Percentiles rank a stretch among this genome's conserved stretches.
Evolutionary conservation across 2,888 invertebrate species (phyloP).

Genomic region (Invenusta paracnida): DNA sequence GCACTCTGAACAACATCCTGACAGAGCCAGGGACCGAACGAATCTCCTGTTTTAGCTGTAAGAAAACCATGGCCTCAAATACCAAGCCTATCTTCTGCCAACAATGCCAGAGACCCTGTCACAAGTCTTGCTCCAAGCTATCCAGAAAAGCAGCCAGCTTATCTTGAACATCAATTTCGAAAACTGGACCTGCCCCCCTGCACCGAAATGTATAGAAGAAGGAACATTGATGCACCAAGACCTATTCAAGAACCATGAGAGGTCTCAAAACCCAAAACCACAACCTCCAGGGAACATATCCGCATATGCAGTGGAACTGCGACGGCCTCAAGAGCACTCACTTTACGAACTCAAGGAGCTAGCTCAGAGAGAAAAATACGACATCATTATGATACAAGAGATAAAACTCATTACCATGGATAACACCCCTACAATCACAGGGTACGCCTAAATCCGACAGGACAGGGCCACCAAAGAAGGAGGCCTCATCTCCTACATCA

Average conservation of each 20-base stretch:
- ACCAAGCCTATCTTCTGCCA: background rate
- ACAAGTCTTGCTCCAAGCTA: background rate
- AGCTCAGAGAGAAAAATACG: background rate
- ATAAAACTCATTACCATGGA: background rate
- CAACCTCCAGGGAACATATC: background rate
- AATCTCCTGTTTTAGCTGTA: background rate
- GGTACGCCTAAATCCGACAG: background rate
- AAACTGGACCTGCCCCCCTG: background rate
- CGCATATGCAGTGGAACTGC: slow-evolving; percentile 3
- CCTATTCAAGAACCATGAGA: background rate
- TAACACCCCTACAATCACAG: background rate
- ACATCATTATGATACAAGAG: background rate
- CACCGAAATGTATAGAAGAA: background rate
- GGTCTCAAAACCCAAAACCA: background rate
- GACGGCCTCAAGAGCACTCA: background rate
- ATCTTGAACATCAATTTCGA: background rate
- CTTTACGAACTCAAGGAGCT: background rate
- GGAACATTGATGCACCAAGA: background rate
- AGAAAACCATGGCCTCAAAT: background rate
- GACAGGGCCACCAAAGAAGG: background rate
- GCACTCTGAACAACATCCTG: background rate
- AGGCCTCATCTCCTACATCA: slow-evolving; percentile 2
- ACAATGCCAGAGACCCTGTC: background rate
- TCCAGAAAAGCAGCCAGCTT: background rate
- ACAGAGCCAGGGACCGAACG: background rate